Base-by-base conservation (phyloP, 30 jellyfish, hydroid and myxozoan species). In the Aurelia coerulea region DNA sequence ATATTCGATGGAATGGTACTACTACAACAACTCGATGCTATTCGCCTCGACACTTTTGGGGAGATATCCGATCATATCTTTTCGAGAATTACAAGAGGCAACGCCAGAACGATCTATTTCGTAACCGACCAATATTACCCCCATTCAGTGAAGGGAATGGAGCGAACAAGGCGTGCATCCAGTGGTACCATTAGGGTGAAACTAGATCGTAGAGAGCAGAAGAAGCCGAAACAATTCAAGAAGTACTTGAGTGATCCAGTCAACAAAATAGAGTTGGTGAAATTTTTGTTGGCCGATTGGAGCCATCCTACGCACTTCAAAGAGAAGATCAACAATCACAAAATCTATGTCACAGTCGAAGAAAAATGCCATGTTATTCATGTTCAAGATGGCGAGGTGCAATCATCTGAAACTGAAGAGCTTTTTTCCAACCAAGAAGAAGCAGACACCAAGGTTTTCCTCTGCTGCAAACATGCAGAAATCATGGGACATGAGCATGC, bases 381-480 rank as follows among this genome's bases (percentile, higher is more conserved):
- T 15, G 41, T 42, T 33, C 19, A 7, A 8, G 71, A 79, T 10
- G 89, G 89, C 65, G 51, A 32, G 16, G 89, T 59, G n/a, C 67
- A 12, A n/a, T 18, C n/a, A 23, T 33, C 41, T n/a, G 84, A 50
- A 67, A 85, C 12, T 16, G 32, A 16, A 17, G 76, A 81, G 65
- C 85, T 81, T 15, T 39, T 54, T 62, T 13, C 78, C 13, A 31
- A 16, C 32, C 86, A 81, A 68, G 91, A 81, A 51, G 91, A 81
- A 53, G 91, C 91, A 29, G 91, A 81, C 65, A 65, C 91, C n/a
- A 68, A 81, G 65, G 59, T 73, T 37, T 32, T 85, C 88, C 84
- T 73, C 29, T 85, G 95, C 52, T 62, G 95, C 76, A 74, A 85
- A 46, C 95, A 85, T 74, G 95, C 95, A 4, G 89, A 65, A 42